These are phyloP conservation scores for Phalera bucephala DNA, from an alignment of 2,888 invertebrate genomes.

Conservation along the genomic window DNA sequence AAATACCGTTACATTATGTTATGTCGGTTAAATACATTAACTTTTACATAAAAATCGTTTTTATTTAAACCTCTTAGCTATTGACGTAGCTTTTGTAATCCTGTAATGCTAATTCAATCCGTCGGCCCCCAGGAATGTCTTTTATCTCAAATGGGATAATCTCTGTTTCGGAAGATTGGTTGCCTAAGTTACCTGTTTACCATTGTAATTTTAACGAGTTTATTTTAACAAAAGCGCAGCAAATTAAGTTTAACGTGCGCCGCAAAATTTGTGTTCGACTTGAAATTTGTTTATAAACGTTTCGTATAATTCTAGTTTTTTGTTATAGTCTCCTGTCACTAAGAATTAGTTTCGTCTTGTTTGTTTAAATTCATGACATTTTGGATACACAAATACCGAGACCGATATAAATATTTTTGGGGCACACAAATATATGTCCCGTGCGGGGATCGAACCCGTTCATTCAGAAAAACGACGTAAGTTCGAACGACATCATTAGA, in stretches of 20 bases:
- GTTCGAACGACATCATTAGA: too few species aligned
- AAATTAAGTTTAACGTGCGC: constrained; percentile 38
- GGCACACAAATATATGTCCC: too few species aligned
- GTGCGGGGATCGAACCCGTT: too few species aligned
- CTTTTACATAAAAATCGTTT: constrained; percentile 31
- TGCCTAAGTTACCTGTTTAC: constrained; percentile 46
- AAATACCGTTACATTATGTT: too few species aligned
- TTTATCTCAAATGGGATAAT: constrained; percentile 57
- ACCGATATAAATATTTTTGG: too few species aligned
- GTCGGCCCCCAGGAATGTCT: constrained; percentile 47
- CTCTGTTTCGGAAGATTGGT: constrained; percentile 59
- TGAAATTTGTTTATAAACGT: too few species aligned
- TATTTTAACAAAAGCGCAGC: constrained; percentile 48
- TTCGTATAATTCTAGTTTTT: too few species aligned
- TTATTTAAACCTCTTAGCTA: constrained; percentile 37
- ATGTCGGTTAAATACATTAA: constrained; percentile 1
- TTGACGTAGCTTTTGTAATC: constrained; percentile 46
- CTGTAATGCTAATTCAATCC: constrained; percentile 68
- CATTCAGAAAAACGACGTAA: too few species aligned
- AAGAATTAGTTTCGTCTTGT: too few species aligned
- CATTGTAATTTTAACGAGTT: constrained; percentile 64
- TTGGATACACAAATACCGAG: too few species aligned
- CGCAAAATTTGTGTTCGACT: constrained; percentile 8
- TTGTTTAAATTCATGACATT: too few species aligned
- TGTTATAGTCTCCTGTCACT: too few species aligned